A percentile compares a stretch with the other conserved stretches of the same genome.
Conservation (phyloP, 2,888 invertebrate genomes). For the Ferrisia virgata region DNA sequence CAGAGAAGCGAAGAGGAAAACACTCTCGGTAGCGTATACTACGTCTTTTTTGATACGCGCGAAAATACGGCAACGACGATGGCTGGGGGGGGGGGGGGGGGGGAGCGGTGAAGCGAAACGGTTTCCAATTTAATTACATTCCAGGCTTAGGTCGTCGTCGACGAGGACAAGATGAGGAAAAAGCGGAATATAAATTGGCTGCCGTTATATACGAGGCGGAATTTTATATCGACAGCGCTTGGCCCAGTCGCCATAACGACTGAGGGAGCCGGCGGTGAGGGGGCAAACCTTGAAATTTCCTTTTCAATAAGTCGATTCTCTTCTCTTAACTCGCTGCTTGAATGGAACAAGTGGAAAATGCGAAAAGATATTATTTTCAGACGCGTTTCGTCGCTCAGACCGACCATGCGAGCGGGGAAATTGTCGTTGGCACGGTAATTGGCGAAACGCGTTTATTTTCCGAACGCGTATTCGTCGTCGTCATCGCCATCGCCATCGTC, state of each 20-base stretch:
- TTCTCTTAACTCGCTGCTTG: neutral
- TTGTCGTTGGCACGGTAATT: neutral
- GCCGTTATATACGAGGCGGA: constrained; percentile 8
- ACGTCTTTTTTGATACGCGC: neutral
- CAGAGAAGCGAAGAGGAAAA: neutral
- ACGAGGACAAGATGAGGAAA: neutral
- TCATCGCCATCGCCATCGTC: neutral
- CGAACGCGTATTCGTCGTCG: neutral
- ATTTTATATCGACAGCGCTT: neutral
- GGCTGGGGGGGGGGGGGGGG: neutral
- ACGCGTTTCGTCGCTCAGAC: neutral
- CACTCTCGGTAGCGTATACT: neutral
- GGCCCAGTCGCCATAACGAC: neutral
- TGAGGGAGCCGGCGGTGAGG: neutral
- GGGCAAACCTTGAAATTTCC: neutral
- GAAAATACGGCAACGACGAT: too few species aligned
- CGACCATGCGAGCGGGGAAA: neutral
- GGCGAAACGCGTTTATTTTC: constrained; percentile 13
- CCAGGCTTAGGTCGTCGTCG: neutral
- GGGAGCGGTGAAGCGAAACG: neutral
- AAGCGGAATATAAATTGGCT: constrained; percentile 14
- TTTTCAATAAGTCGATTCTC: constrained; percentile 5
- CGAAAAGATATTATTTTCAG: constrained; percentile 1
- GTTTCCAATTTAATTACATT: constrained; percentile 9
- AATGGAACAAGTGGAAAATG: neutral